A percentile compares a stretch with the other conserved stretches of the same genome.
Evolutionary conservation across 2,888 invertebrate genomes (phyloP).

Genomic region (Polydesmus complanatus): DNA sequence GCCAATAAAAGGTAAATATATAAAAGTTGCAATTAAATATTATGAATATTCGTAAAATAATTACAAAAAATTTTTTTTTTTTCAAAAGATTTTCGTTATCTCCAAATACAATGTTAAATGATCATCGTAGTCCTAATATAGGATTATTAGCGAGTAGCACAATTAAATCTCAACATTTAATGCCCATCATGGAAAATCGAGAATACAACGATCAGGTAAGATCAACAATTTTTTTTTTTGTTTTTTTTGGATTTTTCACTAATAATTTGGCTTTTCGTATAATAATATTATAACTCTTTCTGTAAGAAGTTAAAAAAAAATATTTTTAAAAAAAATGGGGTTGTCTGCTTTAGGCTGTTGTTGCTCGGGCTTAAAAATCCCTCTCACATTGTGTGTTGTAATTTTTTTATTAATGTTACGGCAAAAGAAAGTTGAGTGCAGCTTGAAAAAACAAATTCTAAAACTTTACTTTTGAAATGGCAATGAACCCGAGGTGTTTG

Average conservation of each 20-base stretch:
- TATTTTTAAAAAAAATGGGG: no score
- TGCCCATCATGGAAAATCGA: not conserved
- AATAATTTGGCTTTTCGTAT: no score
- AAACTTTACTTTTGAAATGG: not conserved
- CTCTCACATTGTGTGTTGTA: no score
- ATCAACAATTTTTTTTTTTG: not conserved
- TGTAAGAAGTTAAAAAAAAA: no score
- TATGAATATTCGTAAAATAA: not conserved
- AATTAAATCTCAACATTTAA: not conserved
- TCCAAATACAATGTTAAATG: constrained; percentile 2
- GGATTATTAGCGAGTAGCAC: not conserved
- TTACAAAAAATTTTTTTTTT: not conserved
- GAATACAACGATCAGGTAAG: not conserved
- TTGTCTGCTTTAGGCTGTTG: no score
- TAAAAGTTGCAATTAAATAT: no score
- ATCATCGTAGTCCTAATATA: not conserved
- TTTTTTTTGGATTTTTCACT: not conserved
- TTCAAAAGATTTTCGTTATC: constrained; percentile 2
- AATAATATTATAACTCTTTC: no score
- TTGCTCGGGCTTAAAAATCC: no score
- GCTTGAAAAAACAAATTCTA: not conserved
- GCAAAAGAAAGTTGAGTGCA: no score
- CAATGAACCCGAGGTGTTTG: not conserved
- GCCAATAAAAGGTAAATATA: not conserved
- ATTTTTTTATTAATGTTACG: no score